Conservation (phyloP, 2,888 invertebrate species). For the Meiosimyza platycephala region DNA sequence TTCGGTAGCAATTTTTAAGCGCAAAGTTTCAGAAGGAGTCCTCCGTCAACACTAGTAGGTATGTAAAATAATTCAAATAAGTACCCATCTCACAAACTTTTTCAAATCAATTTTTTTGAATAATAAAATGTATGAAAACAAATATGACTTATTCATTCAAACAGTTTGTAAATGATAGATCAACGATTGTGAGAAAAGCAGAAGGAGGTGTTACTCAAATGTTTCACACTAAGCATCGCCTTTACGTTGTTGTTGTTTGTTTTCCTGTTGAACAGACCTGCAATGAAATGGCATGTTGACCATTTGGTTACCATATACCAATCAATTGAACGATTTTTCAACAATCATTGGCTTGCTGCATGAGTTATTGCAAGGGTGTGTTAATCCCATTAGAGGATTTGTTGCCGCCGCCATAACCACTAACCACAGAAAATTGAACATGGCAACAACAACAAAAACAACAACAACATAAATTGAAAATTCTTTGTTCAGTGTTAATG, state of each 20-base stretch:
- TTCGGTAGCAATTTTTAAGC: no score
- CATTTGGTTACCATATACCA: not conserved
- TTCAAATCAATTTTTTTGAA: no score
- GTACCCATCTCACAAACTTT: no score
- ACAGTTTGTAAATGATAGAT: no score
- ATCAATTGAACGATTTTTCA: no score
- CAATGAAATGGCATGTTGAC: not conserved
- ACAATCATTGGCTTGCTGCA: conserved; percentile 5
- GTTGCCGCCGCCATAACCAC: conserved; percentile 26
- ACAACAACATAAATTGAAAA: not conserved
- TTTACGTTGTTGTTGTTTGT: not conserved
- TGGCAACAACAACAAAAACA: conserved; percentile 26
- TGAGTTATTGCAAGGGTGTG: conserved; percentile 58
- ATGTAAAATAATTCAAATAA: no score
- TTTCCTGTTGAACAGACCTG: not conserved
- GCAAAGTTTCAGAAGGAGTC: no score
- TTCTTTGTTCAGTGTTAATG: not conserved
- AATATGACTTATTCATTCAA: no score
- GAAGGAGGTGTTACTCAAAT: no score
- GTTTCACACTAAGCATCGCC: not conserved
- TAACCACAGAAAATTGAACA: conserved; percentile 39
- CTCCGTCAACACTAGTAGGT: no score
- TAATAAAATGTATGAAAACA: no score
- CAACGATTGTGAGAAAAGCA: no score
- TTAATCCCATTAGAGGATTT: conserved; percentile 59